phyloP scores from a whole-genome alignment of 2,113 vertebrate species.

The Micromys minutus region DNA sequence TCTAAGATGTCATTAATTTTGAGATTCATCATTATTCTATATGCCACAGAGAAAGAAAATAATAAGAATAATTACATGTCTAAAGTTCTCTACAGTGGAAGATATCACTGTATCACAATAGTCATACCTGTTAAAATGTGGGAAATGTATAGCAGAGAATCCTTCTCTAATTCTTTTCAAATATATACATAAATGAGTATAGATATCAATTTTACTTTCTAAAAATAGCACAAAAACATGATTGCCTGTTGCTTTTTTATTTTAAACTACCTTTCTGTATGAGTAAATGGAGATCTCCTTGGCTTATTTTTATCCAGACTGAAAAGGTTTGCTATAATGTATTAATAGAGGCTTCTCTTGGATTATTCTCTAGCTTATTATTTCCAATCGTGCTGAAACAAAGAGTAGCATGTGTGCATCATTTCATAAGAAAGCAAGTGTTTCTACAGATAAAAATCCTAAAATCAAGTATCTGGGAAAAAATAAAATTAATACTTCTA shows the following conservation, averaged over 20 bases:
- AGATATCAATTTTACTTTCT: slow-evolving; percentile 3
- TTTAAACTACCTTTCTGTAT: slow-evolving; percentile 37
- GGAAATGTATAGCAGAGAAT: slow-evolving; percentile 34
- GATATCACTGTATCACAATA: neutral
- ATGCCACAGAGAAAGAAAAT: slow-evolving; percentile 62
- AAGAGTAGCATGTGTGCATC: neutral
- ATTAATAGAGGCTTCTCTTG: slow-evolving; percentile 27
- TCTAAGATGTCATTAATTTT: slow-evolving; percentile 49
- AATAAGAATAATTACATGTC: slow-evolving; percentile 42
- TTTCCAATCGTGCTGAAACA: slow-evolving; percentile 40
- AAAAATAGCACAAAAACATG: neutral
- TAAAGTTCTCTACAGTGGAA: slow-evolving; percentile 41
- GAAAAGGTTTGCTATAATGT: slow-evolving; percentile 6
- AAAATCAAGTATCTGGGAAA: slow-evolving; percentile 30
- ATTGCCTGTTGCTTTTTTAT: slow-evolving; percentile 24
- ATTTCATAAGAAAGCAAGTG: slow-evolving; percentile 22
- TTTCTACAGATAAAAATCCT: slow-evolving; percentile 39
- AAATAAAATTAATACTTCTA: slow-evolving; percentile 24
- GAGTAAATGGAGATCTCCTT: neutral
- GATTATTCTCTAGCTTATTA: slow-evolving; percentile 18
- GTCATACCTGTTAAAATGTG: slow-evolving; percentile 24
- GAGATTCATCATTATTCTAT: slow-evolving; percentile 46
- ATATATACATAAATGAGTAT: slow-evolving; percentile 36
- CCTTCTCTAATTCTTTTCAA: slow-evolving; percentile 6
- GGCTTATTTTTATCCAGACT: slow-evolving; percentile 19